phyloP scores from a whole-genome alignment of 2,113 vertebrate species.

The Cynocephalus volans region DNA sequence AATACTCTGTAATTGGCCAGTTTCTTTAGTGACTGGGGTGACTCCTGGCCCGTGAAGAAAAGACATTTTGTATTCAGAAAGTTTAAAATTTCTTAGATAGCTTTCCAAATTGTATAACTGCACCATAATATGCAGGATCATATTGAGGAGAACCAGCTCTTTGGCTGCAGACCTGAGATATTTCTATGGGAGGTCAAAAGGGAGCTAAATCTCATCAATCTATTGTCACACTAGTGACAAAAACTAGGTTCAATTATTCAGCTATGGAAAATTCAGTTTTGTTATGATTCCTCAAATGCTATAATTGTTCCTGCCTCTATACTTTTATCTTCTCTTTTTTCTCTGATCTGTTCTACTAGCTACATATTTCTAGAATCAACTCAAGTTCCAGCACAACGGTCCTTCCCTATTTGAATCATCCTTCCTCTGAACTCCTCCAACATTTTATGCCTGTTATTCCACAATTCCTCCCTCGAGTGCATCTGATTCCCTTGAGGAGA shows the following conservation, averaged over 20 bases:
- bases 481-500: background rate
- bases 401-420: background rate
- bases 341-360: background rate
- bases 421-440: background rate
- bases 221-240: background rate
- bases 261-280: background rate
- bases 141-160: background rate
- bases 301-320: background rate
- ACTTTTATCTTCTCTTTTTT: background rate
- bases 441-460: background rate
- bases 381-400: background rate
- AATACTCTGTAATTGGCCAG: background rate
- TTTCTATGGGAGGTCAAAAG: background rate
- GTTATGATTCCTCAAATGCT: background rate
- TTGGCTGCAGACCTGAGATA: conserved; percentile 40
- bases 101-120: conserved; percentile 49
- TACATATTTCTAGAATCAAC: conserved; percentile 15
- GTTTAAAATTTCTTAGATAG: background rate
- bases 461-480: background rate
- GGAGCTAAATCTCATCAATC: background rate
- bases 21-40: background rate
- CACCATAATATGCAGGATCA: background rate
- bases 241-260: background rate
- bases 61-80: conserved; percentile 26
- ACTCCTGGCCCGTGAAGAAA: background rate